Base-by-base conservation (phyloP, 1,140 invertebrate species). In the Rhizoglyphus robini region DNA sequence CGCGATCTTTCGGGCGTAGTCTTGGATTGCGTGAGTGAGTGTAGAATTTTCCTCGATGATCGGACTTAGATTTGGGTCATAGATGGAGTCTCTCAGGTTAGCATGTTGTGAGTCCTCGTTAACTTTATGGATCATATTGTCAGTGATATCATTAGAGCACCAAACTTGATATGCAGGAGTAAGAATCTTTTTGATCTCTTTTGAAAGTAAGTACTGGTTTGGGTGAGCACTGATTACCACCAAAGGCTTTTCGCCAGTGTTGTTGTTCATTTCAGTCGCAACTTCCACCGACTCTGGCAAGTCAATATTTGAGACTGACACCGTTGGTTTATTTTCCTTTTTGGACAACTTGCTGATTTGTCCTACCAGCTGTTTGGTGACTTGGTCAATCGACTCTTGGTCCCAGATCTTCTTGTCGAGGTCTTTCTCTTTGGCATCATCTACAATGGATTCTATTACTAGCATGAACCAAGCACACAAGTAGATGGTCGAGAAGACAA, bases 151-250 rank as follows among this genome's bases (percentile, higher is more conserved):
- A 51, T 68, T 70, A 0, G 74, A 75, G 66, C 74, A 72, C 75
- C 75, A 76, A 13, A 75, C 71, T 41, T 72, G 69, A 68, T 71
- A 72, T 65, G 70, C 61, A 30, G 70, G 63, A 36, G 70, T 71
- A 38, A 76, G 66, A 63, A 70, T 67, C 5, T 27, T 13, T 65
- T 73, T 70, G 3, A 76, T 59, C 57, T 69, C 46, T 51, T 30
- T 65, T 36, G 69, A 68, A 27, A 69, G n/a, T 18, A 48, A 38
- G 30, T 49, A 61, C 65, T 71, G 70, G 29, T 64, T 65, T 8
- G 70, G 70, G 63, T 72, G 71, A 25, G 70, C 69, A 67, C 67
- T 68, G n/a, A 72, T 71, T 8, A 71, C 70, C 25, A 72, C 68
- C 2, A 66, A 65, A 30, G 60, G 58, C 34, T 65, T 69, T n/a